Conservation (phyloP, 1,140 invertebrate species). For the Scylla paramamosain region DNA sequence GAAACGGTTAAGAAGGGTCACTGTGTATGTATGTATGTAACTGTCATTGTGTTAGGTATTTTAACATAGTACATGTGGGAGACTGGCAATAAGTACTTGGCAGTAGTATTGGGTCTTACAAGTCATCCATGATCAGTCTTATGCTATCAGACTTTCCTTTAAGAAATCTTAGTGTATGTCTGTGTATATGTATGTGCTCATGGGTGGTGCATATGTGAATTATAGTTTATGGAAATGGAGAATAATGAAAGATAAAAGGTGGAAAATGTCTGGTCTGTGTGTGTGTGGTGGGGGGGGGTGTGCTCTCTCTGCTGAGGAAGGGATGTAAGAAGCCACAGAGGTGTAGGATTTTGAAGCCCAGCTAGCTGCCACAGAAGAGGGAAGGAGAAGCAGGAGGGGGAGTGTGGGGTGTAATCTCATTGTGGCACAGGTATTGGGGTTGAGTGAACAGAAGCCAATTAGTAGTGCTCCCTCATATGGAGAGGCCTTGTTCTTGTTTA, state of each 20-base stretch:
- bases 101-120: no score
- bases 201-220: not conserved
- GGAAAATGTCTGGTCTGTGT: no score
- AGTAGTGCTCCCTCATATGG: not conserved
- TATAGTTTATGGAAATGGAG: not conserved
- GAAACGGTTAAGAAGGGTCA: no score
- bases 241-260: constrained; percentile 6
- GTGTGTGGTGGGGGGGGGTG: no score
- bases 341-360: constrained; percentile 45
- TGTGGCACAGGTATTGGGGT: constrained; percentile 52
- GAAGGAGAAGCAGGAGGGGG: not conserved
- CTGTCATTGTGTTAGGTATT: no score
- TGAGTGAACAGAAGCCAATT: constrained; percentile 50
- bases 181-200: not conserved
- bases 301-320: not conserved
- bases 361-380: not conserved
- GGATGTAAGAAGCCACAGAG: constrained; percentile 25
- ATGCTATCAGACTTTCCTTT: no score
- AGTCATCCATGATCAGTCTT: no score
- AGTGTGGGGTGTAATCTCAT: constrained; percentile 49
- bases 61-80: no score
- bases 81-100: no score
- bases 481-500: not conserved
- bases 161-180: no score
- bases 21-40: no score